Conservation (phyloP, 2,888 invertebrate genomes). For the Taphrorychus bicolor region DNA sequence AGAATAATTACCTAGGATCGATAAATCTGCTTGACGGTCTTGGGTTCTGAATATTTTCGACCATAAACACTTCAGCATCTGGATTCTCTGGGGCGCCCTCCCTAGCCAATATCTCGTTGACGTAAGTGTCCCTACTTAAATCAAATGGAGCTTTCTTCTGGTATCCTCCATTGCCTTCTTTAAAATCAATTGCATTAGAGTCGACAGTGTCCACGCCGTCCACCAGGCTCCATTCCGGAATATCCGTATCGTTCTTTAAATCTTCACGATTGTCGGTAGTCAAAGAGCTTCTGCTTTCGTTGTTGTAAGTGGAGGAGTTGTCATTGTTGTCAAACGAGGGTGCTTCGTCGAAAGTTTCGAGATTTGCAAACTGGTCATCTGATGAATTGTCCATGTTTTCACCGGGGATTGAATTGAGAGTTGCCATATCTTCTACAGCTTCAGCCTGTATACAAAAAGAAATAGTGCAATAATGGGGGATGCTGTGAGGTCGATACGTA, state of each 20-base stretch:
- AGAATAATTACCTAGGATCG: neutral
- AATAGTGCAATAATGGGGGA: slow-evolving; percentile 51
- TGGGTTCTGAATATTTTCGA: slow-evolving; percentile 5
- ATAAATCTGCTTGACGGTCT: no score
- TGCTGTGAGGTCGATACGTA: slow-evolving; percentile 38
- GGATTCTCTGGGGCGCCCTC: slow-evolving; percentile 51
- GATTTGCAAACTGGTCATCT: slow-evolving; percentile 42
- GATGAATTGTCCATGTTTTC: no score
- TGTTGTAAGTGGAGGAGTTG: neutral
- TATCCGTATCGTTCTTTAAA: neutral
- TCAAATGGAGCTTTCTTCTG: slow-evolving; percentile 42
- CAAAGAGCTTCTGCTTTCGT: neutral
- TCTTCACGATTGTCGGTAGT: neutral
- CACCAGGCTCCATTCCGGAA: slow-evolving; percentile 41
- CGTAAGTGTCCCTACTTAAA: slow-evolving; percentile 51
- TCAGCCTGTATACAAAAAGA: slow-evolving; percentile 46
- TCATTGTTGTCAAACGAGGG: slow-evolving; percentile 21
- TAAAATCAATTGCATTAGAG: slow-evolving; percentile 49
- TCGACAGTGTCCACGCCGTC: slow-evolving; percentile 53
- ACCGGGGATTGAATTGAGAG: no score
- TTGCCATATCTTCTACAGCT: neutral
- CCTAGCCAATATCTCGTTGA: slow-evolving; percentile 50
- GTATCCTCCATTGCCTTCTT: neutral
- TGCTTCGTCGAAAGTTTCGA: slow-evolving; percentile 53
- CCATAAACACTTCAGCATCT: slow-evolving; percentile 53